A percentile compares a stretch with the other conserved stretches of the same genome.
Evolutionary conservation across 1,140 invertebrate species (phyloP).

Genomic region (Argopecten irradians): DNA sequence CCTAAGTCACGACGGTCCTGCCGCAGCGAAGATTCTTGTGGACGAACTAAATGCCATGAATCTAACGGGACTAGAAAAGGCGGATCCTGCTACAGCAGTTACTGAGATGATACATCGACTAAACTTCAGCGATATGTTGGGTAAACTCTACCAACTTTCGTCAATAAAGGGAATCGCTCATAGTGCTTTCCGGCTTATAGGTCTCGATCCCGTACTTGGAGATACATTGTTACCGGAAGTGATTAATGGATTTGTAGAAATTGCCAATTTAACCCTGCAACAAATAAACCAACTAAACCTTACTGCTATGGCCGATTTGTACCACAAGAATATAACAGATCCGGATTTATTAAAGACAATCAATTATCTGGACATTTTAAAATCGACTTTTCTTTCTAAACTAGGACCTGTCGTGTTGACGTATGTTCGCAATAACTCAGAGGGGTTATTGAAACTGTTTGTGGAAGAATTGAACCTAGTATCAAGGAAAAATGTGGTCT

Average conservation of each 20-base stretch:
- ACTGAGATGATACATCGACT: not conserved
- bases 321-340: not conserved
- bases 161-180: not conserved
- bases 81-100: not conserved
- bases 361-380: constrained; percentile 1
- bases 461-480: not conserved
- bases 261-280: not conserved
- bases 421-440: not conserved
- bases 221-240: not conserved
- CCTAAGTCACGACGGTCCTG: not conserved
- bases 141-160: not conserved
- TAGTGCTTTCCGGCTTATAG: not conserved
- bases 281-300: not conserved
- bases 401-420: not conserved
- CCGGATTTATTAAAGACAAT: not conserved
- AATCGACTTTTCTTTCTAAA: not conserved
- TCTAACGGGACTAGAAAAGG: not conserved
- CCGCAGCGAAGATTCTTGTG: not conserved
- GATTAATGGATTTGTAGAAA: not conserved
- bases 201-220: not conserved
- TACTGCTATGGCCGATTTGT: not conserved
- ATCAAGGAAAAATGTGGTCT: not conserved
- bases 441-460: not conserved
- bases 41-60: not conserved
- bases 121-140: not conserved